phyloP scores from a whole-genome alignment of 2,113 vertebrate species.

The Rhabdomys dilectus region DNA sequence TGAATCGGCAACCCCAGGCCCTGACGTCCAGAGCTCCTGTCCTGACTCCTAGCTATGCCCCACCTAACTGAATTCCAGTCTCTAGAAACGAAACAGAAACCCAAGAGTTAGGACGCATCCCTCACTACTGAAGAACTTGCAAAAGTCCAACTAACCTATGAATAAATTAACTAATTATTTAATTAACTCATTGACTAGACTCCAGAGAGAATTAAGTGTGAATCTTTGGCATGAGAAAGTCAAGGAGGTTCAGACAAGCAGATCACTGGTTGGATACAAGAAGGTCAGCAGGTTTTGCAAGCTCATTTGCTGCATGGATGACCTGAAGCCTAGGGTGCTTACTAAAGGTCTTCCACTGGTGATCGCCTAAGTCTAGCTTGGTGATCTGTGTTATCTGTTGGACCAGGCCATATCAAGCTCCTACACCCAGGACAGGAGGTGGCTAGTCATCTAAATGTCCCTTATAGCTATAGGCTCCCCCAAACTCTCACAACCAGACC shows the following conservation, averaged over 20 bases:
- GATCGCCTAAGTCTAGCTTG: not conserved
- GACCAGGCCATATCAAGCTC: not conserved
- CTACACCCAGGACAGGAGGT: not conserved
- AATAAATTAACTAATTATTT: not conserved
- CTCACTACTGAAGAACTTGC: not conserved
- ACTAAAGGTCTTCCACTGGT: not conserved
- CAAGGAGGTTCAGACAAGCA: not conserved
- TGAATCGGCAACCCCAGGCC: fast-evolving
- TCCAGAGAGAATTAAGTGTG: fast-evolving
- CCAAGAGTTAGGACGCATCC: not conserved
- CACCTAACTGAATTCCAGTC: not conserved
- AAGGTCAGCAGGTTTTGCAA: not conserved
- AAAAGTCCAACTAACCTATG: not conserved
- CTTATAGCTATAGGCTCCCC: not conserved
- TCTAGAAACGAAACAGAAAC: not conserved
- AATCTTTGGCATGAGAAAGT: not conserved
- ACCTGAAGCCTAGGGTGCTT: not conserved
- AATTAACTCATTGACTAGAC: not conserved
- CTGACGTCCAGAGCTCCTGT: not conserved
- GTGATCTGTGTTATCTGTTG: not conserved
- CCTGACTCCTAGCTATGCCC: not conserved
- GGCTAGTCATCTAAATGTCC: not conserved
- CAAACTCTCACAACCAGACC: not conserved
- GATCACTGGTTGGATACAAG: fast-evolving
- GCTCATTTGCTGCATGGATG: not conserved